Evolutionary conservation across 2,888 invertebrate genomes (phyloP).

Genomic region (Caenorhabditis sp.): DNA sequence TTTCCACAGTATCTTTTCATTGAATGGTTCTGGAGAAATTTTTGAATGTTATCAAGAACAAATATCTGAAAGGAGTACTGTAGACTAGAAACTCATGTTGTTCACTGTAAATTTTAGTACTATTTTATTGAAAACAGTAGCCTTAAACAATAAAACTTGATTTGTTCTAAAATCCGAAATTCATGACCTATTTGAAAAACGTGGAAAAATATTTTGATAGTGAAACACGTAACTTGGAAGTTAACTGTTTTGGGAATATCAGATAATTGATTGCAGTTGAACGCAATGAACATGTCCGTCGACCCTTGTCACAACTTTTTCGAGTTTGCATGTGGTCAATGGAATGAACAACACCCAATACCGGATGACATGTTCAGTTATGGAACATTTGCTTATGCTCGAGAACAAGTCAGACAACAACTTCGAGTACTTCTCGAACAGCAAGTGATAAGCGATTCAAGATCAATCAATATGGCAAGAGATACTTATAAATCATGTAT

Average conservation of each 20-base stretch:
- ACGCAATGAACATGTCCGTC: conserved; percentile 66
- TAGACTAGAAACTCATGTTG: no score
- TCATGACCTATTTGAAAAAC: no score
- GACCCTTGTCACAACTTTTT: conserved; percentile 70
- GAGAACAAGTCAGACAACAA: conserved; percentile 66
- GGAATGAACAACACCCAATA: conserved; percentile 67
- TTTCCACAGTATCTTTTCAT: neutral
- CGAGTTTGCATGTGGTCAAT: conserved; percentile 70
- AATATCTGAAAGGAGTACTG: no score
- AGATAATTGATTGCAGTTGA: conserved; percentile 51
- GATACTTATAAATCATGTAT: conserved; percentile 62
- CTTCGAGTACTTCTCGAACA: conserved; percentile 63
- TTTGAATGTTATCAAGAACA: no score
- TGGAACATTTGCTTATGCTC: conserved; percentile 64
- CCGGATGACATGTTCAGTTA: conserved; percentile 70
- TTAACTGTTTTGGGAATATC: neutral
- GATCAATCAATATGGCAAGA: conserved; percentile 64
- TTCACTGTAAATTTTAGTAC: no score
- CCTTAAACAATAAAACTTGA: no score
- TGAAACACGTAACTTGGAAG: no score
- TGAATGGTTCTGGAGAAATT: no score
- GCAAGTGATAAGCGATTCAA: conserved; percentile 49
- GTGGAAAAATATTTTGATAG: no score
- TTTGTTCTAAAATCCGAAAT: no score
- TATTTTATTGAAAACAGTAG: no score